Conservation (phyloP, 2,797 vertebrate species). For the Chlorospingus semifuscus region DNA sequence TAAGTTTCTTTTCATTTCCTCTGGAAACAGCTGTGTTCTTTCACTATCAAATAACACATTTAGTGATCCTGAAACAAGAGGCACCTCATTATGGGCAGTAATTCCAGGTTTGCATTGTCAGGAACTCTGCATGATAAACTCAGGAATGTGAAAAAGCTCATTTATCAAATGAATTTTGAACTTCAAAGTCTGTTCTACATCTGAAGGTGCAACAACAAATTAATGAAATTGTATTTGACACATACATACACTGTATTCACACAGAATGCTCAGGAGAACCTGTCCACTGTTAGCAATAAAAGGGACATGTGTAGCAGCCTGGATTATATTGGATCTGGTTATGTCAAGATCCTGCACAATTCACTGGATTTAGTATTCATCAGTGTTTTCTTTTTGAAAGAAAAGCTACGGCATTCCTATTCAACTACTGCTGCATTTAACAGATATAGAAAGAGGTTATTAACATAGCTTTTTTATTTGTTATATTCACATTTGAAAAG, state of each 20-base stretch:
- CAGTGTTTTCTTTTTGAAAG: not conserved
- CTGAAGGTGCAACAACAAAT: not conserved
- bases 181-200: not conserved
- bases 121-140: not conserved
- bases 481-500: not conserved
- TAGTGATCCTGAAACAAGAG: not conserved
- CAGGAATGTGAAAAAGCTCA: not conserved
- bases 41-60: not conserved
- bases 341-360: not conserved
- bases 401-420: not conserved
- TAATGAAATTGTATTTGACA: not conserved
- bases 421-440: not conserved
- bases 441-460: not conserved
- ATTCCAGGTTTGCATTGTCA: not conserved
- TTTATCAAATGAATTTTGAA: not conserved
- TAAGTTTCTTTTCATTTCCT: constrained; percentile 77
- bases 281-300: not conserved
- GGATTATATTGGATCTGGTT: not conserved
- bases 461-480: not conserved
- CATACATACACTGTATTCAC: not conserved
- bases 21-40: not conserved
- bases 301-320: not conserved
- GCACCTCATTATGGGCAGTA: not conserved
- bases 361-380: not conserved
- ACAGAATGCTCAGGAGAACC: not conserved